Conservation (phyloP, 1,140 invertebrate species). For the Halictus rubicundus region DNA sequence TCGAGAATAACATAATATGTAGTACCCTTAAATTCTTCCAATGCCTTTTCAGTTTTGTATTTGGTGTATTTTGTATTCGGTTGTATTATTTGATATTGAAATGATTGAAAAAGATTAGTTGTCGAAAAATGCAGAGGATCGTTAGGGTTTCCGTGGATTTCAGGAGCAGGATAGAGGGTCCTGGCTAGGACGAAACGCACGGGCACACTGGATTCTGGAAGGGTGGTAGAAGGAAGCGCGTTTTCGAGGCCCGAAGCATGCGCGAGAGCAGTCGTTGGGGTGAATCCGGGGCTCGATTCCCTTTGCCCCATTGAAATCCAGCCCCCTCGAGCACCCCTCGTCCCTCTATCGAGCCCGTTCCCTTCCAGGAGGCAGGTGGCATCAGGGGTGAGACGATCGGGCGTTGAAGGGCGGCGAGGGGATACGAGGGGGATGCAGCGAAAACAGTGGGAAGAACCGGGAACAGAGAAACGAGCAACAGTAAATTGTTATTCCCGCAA, state of each 20-base stretch:
- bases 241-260: conserved; percentile 34
- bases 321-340: conserved; percentile 24
- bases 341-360: conserved; percentile 34
- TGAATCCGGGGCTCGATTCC: conserved; percentile 41
- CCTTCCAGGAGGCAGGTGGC: conserved; percentile 41
- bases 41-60: too few species aligned
- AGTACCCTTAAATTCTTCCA: too few species aligned
- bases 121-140: too few species aligned
- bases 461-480: conserved; percentile 4
- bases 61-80: too few species aligned
- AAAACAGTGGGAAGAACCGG: conserved; percentile 1
- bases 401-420: not conserved
- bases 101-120: too few species aligned
- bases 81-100: too few species aligned
- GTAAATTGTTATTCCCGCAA: conserved; percentile 37
- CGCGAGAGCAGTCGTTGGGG: conserved; percentile 19
- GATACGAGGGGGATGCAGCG: not conserved
- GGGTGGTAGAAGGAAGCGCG: not conserved
- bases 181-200: not conserved
- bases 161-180: not conserved
- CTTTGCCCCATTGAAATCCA: conserved; percentile 45
- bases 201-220: too few species aligned
- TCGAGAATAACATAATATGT: too few species aligned
- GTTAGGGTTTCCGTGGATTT: not conserved
- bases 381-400: conserved; percentile 6